These are phyloP conservation scores for Arrhopalites spinosus DNA, from an alignment of 2,888 invertebrate species.

Conservation along the genomic window DNA sequence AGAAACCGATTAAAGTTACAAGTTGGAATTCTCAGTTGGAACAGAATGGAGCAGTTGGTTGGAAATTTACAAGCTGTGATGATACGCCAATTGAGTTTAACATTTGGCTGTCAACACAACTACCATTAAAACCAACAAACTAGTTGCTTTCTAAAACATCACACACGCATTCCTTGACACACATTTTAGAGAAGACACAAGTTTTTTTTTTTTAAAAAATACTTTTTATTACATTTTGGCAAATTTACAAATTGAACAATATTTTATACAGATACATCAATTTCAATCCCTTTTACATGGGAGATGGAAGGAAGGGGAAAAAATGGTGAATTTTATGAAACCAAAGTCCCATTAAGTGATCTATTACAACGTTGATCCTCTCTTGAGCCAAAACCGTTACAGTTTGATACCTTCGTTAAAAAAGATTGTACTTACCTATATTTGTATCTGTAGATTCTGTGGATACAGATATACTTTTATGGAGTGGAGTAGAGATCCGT, in stretches of 20 bases:
- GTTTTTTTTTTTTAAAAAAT: conserved; percentile 7
- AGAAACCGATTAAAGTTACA: conserved; percentile 10
- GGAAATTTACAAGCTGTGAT: conserved; percentile 34
- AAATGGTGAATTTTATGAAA: not conserved
- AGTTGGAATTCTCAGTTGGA: conserved; percentile 17
- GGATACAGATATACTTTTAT: not conserved
- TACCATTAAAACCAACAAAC: conserved; percentile 24
- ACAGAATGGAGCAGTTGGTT: conserved; percentile 16
- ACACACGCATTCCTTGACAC: not conserved
- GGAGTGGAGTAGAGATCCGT: not conserved
- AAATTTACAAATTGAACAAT: conserved; percentile 22
- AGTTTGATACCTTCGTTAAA: not conserved
- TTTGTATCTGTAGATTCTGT: not conserved
- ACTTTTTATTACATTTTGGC: no score
- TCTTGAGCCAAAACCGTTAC: no score
- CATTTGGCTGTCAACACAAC: conserved; percentile 30
- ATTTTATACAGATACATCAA: not conserved
- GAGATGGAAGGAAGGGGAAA: not conserved
- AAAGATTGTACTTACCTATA: not conserved
- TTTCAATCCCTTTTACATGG: not conserved
- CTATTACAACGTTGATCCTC: no score
- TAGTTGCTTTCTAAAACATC: no score
- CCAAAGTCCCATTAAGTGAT: not conserved
- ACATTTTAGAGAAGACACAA: conserved; percentile 8
- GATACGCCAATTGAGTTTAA: conserved; percentile 34